phyloP scores from a whole-genome alignment of 2,888 invertebrate genomes.

The Hypolimnas misippus region DNA sequence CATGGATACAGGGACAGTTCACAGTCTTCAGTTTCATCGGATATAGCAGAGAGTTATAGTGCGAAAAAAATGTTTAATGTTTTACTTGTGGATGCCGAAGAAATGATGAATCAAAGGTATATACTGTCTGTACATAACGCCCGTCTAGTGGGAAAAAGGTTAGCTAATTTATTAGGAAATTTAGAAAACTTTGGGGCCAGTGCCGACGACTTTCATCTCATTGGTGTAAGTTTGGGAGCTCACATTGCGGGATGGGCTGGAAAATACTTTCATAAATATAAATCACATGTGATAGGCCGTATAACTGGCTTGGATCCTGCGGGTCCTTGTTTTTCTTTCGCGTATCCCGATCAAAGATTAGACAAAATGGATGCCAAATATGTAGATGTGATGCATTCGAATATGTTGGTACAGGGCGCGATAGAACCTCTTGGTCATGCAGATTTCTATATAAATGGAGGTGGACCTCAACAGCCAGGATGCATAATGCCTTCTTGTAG shows the following conservation, averaged over 20 bases:
- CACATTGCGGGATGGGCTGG: conserved; percentile 82
- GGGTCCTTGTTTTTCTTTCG: conserved; percentile 77
- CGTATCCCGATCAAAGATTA: conserved; percentile 70
- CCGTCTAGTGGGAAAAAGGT: conserved; percentile 78
- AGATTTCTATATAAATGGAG: conserved; percentile 90
- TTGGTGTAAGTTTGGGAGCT: conserved; percentile 85
- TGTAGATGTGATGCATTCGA: conserved; percentile 78
- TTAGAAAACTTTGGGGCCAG: conserved; percentile 73
- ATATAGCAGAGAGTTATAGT: conserved; percentile 72
- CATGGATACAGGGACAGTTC: conserved; percentile 78
- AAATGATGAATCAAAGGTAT: conserved; percentile 73
- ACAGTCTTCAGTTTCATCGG: conserved; percentile 69
- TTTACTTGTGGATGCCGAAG: conserved; percentile 73
- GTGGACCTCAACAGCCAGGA: conserved; percentile 88
- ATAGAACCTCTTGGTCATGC: conserved; percentile 86
- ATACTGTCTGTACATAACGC: conserved; percentile 73
- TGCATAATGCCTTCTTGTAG: conserved; percentile 83
- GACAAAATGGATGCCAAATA: conserved; percentile 73
- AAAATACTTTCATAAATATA: conserved; percentile 73
- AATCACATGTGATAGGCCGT: conserved; percentile 65
- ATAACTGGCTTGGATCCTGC: conserved; percentile 81
- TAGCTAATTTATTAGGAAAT: conserved; percentile 78
- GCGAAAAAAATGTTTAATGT: conserved; percentile 78
- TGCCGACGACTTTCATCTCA: conserved; percentile 78
- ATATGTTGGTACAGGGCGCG: conserved; percentile 75